Base-by-base conservation (phyloP, 1,140 invertebrate genomes). In the Chlorops oryzae region DNA sequence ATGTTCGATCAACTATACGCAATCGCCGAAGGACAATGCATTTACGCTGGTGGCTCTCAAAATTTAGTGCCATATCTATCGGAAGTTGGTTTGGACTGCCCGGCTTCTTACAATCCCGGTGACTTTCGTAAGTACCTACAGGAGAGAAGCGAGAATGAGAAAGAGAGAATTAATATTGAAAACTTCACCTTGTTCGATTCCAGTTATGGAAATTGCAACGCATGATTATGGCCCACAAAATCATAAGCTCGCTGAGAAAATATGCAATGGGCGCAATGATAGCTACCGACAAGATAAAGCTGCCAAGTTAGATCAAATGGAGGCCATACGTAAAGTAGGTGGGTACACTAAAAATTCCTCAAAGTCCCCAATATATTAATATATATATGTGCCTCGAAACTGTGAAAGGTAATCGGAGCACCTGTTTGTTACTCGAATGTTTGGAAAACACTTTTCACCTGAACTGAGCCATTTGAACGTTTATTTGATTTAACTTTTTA, bases 1-100 rank as follows among this genome's bases (percentile, higher is more conserved):
- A 89, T 91, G 81, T 91, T 96, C 72, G 92, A 96, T 73, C 84
- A 90, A 70, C 64, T 95, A 7, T 93, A 92, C 68, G 83, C 88
- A 12, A 67, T 96, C 3, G 82, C 83, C 1, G 82, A 84, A 35
- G 92, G 92, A 1, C 76, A 80, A 47, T 94, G 90, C 63, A 82
- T 92, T 6, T 95, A 92, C 65, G 80, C 86, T 50, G 92, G 92
- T 17, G 80, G 82, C 4, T 78, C 84, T 0, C 70, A 76, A 23
- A 80, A 82, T 38, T 68, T 95, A 3, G 74, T 95, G 17, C 85
- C 89, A 2, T 95, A 88, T 73, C 74, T 95, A 43, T 73, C 78
- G 23, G 78, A 81, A 42, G 75, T 85, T 35, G 79, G 82, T 37
- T 74, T 94, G 2, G 72, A 80, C 2, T 95, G 92, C 75, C 92